Evolutionary conservation across 1,140 invertebrate species (phyloP).

Genomic region (Steinernema khuongi): DNA sequence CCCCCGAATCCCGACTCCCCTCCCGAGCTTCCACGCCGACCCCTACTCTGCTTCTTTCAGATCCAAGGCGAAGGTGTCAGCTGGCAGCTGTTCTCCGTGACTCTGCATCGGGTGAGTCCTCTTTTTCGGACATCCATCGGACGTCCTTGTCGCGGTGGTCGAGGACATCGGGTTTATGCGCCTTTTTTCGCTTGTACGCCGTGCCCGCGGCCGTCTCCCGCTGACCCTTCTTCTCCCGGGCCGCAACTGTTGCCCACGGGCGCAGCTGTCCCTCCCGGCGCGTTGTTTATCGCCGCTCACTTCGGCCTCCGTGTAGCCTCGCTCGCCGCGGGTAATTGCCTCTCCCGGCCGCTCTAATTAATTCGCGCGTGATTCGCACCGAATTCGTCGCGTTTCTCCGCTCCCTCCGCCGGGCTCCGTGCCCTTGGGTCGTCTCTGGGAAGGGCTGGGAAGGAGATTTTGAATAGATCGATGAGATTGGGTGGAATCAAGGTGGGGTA

Average conservation of each 20-base stretch:
- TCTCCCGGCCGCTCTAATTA: not conserved
- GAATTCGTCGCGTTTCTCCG: too few relatives aligned
- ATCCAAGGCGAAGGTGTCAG: conserved; percentile 28
- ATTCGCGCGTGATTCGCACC: not conserved
- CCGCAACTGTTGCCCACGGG: not conserved
- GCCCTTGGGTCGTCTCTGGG: too few relatives aligned
- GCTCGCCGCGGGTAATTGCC: not conserved
- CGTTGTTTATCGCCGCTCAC: conserved; percentile 12
- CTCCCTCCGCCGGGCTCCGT: too few relatives aligned
- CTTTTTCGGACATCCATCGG: not conserved
- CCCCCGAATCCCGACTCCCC: too few relatives aligned
- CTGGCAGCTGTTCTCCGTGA: conserved; percentile 46
- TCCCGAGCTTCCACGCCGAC: not conserved
- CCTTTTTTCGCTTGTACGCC: not conserved
- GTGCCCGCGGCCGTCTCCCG: conserved; percentile 2
- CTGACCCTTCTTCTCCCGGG: not conserved
- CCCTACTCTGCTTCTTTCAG: conserved; percentile 27
- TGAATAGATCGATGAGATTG: too few relatives aligned
- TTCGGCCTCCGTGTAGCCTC: not conserved
- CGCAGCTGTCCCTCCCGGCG: conserved; percentile 15
- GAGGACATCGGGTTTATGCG: conserved; percentile 1
- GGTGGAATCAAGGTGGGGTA: too few relatives aligned
- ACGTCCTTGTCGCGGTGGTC: not conserved
- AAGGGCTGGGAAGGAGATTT: too few relatives aligned
- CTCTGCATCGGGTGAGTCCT: conserved; percentile 40